Percentiles rank a stretch among this genome's conserved stretches.
phyloP scores from a whole-genome alignment of 2,888 invertebrate genomes.

The Andrena praecox region DNA sequence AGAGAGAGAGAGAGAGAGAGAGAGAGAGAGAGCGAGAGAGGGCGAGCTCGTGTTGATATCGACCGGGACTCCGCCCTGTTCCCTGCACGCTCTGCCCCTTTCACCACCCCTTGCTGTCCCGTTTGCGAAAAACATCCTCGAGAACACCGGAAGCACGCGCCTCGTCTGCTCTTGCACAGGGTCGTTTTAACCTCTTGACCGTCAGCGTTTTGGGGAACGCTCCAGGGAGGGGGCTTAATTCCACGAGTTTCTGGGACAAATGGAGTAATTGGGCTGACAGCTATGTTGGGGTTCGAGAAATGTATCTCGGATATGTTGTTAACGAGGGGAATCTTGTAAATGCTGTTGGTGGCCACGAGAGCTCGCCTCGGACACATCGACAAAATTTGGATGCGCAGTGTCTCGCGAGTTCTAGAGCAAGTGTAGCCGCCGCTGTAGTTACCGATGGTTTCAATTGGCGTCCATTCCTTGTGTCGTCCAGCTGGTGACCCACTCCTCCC shows the following conservation, averaged over 20 bases:
- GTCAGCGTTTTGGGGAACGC: background rate
- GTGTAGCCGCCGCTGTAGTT: background rate
- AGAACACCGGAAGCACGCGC: constrained; percentile 36
- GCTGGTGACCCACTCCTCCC: background rate
- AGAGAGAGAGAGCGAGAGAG: constrained; percentile 42
- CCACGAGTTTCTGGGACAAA: constrained; percentile 3
- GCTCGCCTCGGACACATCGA: background rate
- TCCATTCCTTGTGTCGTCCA: background rate
- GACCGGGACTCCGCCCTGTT: constrained; percentile 62
- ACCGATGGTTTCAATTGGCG: no score
- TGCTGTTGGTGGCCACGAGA: background rate
- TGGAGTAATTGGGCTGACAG: constrained; percentile 7
- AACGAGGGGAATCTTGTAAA: constrained; percentile 4
- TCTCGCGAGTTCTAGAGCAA: background rate
- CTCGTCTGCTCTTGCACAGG: background rate
- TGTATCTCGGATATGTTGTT: constrained; percentile 2
- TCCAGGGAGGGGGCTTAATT: background rate
- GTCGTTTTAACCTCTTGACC: constrained; percentile 2
- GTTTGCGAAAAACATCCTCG: constrained; percentile 75
- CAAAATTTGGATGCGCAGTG: background rate
- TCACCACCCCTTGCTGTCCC: constrained; percentile 44
- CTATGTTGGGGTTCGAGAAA: constrained; percentile 2
- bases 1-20: constrained; percentile 21
- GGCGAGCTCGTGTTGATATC: constrained; percentile 74
- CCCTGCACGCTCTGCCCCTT: constrained; percentile 43